Percentiles rank a stretch among this genome's conserved stretches.
phyloP scores from a whole-genome alignment of 2,113 vertebrate genomes.

The Actenoides lindsayi region DNA sequence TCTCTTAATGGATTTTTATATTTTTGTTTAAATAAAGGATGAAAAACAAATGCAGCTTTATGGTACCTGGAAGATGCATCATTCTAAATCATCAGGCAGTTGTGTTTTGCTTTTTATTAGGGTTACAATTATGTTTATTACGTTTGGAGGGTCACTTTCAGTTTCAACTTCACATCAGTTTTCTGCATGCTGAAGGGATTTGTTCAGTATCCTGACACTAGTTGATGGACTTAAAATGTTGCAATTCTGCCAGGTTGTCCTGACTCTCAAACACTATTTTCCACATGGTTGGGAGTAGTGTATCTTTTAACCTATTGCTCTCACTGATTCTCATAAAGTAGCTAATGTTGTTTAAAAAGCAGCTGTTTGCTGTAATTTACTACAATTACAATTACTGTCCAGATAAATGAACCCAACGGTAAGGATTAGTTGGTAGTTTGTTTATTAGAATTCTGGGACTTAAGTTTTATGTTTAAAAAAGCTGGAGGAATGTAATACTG shows the following conservation, averaged over 20 bases:
- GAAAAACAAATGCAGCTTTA: neutral
- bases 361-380: neutral
- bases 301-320: neutral
- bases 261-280: neutral
- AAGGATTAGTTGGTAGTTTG: neutral
- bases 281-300: neutral
- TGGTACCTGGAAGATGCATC: neutral
- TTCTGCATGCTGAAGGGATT: neutral
- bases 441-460: neutral
- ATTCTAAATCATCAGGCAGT: neutral
- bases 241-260: neutral
- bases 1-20: neutral
- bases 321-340: neutral
- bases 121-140: neutral
- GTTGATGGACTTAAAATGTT: neutral
- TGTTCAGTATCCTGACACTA: neutral
- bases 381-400: neutral
- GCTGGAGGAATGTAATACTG: neutral
- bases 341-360: neutral
- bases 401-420: neutral
- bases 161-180: neutral
- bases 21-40: neutral
- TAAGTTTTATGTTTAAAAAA: neutral
- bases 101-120: neutral
- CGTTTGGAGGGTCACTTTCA: neutral